A percentile compares a stretch with the other conserved stretches of the same genome.
These are phyloP conservation scores for Hemithea aestivaria DNA, from an alignment of 2,888 invertebrate species.

Conservation along the genomic window DNA sequence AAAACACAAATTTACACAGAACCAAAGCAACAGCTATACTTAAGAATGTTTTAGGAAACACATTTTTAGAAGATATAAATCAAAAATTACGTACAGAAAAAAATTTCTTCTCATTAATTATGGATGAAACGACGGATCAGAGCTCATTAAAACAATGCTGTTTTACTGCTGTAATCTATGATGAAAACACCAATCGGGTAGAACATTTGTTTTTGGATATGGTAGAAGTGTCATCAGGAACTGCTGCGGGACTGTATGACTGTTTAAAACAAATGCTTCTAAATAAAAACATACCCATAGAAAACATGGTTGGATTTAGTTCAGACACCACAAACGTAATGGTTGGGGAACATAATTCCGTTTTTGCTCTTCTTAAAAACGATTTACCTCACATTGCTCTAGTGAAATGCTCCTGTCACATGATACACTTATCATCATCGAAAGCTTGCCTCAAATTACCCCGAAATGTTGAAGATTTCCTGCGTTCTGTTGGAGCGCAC, in stretches of 20 bases:
- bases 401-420: too few relatives aligned
- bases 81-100: slow-evolving; percentile 3
- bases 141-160: slow-evolving; percentile 5
- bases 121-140: slow-evolving; percentile 7
- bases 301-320: too few relatives aligned
- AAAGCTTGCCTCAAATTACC: too few relatives aligned
- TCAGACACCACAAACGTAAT: too few relatives aligned
- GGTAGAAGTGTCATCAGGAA: slow-evolving; percentile 2
- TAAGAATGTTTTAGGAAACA: slow-evolving; percentile 11
- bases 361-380: too few relatives aligned
- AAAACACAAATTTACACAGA: slow-evolving; percentile 12
- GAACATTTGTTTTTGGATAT: too few relatives aligned
- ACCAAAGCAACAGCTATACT: slow-evolving; percentile 17
- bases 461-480: slow-evolving; percentile 15
- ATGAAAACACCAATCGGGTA: too few relatives aligned
- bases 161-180: slow-evolving; percentile 9
- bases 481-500: slow-evolving; percentile 4
- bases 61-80: slow-evolving; percentile 3
- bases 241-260: slow-evolving; percentile 3
- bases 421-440: too few relatives aligned
- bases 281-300: too few relatives aligned
- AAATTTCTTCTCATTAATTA: slow-evolving; percentile 1
- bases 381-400: too few relatives aligned
- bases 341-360: too few relatives aligned
- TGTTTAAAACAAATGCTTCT: slow-evolving; percentile 5